Conservation (phyloP, 2,797 vertebrate genomes). For the Chiloscyllium punctatum region DNA sequence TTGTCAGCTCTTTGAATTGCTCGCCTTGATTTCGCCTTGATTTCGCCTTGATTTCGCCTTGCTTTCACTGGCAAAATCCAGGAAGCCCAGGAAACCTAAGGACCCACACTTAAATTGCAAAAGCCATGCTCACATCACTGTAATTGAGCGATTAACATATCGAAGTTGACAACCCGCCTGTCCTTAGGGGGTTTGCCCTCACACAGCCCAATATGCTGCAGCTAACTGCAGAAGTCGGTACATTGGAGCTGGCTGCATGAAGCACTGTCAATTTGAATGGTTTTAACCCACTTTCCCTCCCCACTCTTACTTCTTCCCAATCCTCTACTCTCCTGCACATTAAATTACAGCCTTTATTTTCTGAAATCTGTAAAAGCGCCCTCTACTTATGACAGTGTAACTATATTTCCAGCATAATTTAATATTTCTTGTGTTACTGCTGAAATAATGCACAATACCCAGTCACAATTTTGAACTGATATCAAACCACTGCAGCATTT, state of each 20-base stretch:
- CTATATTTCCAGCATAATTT: neutral
- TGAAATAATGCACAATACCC: neutral
- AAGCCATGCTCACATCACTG: neutral
- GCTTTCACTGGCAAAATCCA: neutral
- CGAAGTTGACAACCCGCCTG: neutral
- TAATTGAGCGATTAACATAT: neutral
- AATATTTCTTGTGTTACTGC: neutral
- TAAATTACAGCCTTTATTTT: neutral
- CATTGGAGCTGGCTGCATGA: neutral
- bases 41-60: neutral
- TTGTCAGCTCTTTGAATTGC: neutral
- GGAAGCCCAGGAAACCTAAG: neutral
- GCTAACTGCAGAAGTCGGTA: neutral
- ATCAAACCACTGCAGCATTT: neutral
- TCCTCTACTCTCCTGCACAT: neutral
- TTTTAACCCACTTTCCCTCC: neutral
- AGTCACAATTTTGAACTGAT: neutral
- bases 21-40: neutral
- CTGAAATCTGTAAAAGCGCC: neutral
- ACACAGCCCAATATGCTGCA: neutral
- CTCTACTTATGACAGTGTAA: neutral
- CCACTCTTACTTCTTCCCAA: neutral
- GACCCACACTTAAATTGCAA: neutral
- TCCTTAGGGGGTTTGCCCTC: neutral
- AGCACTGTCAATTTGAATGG: neutral